Evolutionary conservation across 2,797 vertebrate species (phyloP).

Genomic region (Heterohyrax brucei): DNA sequence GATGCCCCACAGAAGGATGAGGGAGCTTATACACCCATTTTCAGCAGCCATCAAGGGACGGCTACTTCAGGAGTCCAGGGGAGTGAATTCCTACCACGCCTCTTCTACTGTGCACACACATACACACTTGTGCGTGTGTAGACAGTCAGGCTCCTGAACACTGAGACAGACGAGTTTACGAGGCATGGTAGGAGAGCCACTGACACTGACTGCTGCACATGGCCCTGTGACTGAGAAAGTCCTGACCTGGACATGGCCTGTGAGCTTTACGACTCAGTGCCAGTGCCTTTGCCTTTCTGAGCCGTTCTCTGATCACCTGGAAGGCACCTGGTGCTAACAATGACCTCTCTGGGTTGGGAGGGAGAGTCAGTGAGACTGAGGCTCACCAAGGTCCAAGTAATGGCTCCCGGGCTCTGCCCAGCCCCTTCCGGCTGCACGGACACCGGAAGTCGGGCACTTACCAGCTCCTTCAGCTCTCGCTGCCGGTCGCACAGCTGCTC

Average conservation of each 20-base stretch:
- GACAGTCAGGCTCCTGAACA: background rate
- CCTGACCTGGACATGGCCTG: rapidly evolving
- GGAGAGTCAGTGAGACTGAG: background rate
- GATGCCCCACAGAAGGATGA: rapidly evolving
- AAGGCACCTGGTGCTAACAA: background rate
- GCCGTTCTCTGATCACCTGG: background rate
- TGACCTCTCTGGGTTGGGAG: background rate
- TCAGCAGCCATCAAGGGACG: background rate
- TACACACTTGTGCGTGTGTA: too few species aligned
- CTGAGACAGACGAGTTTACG: background rate
- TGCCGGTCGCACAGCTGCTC: slow-evolving; percentile 99
- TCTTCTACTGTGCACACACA: background rate
- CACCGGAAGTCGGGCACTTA: slow-evolving; percentile 88
- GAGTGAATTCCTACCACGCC: rapidly evolving
- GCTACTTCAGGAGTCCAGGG: background rate
- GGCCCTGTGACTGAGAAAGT: background rate
- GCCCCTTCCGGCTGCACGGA: rapidly evolving
- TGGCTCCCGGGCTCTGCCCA: background rate
- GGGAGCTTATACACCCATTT: background rate
- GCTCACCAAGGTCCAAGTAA: background rate
- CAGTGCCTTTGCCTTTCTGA: background rate
- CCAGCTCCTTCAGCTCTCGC: slow-evolving; percentile 98
- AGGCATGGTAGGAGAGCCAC: background rate
- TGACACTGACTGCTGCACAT: background rate
- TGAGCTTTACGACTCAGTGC: background rate